These are phyloP conservation scores for Mirounga angustirostris DNA, from an alignment of 2,113 vertebrate genomes.

Conservation along the genomic window DNA sequence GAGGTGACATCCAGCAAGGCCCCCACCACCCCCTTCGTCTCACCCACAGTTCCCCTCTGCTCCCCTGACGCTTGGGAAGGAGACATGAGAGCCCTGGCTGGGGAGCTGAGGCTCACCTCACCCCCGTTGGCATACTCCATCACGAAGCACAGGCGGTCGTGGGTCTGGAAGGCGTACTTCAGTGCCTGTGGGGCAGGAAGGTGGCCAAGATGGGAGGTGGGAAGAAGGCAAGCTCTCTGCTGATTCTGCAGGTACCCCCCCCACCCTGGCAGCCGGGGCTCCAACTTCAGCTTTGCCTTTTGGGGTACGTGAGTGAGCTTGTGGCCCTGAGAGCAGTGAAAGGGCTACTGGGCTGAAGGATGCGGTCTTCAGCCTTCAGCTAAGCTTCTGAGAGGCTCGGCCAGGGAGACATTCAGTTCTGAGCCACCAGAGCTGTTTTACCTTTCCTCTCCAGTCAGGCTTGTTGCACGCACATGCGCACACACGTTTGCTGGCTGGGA, in stretches of 20 bases:
- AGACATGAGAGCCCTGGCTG: rapidly evolving
- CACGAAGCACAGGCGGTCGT: slow-evolving; percentile 96
- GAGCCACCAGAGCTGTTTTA: neutral
- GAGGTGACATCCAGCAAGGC: neutral
- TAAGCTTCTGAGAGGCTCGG: neutral
- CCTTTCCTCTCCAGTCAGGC: neutral
- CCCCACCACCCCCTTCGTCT: neutral
- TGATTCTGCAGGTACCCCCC: neutral
- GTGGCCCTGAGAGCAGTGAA: neutral
- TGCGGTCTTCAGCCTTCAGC: neutral
- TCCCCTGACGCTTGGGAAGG: neutral
- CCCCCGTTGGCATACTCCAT: slow-evolving; percentile 99
- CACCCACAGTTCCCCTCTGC: neutral
- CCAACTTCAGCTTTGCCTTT: neutral
- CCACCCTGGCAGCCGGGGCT: neutral
- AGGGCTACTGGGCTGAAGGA: neutral
- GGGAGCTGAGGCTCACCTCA: slow-evolving; percentile 87
- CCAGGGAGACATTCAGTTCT: neutral
- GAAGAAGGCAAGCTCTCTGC: too few relatives aligned
- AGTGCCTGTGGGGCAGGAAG: slow-evolving; percentile 89
- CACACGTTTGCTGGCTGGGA: neutral
- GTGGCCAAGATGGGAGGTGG: neutral
- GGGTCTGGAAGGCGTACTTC: slow-evolving; percentile 98
- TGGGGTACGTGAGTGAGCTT: neutral
- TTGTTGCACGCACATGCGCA: neutral